phyloP scores from a whole-genome alignment of 2,113 vertebrate genomes.

The Crotalus tigris region DNA sequence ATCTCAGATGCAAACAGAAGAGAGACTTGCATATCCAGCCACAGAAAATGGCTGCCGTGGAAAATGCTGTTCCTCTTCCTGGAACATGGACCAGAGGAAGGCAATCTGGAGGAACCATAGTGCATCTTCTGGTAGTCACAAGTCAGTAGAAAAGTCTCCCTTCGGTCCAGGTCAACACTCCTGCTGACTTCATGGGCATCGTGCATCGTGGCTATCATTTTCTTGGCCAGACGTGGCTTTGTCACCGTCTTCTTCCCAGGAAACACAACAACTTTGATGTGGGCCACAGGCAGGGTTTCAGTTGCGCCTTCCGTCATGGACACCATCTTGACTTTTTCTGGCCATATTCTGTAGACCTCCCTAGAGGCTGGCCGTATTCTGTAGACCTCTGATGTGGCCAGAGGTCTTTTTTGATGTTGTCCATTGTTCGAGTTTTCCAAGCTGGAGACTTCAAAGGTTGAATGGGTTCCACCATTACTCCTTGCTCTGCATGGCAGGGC shows the following conservation, averaged over 20 bases:
- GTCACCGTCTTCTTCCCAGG: background rate
- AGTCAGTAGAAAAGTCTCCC: background rate
- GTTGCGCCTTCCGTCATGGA: background rate
- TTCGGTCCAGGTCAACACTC: background rate
- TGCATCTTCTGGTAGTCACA: background rate
- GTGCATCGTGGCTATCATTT: background rate
- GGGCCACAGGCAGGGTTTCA: background rate
- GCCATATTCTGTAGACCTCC: background rate
- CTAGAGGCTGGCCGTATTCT: too few relatives aligned
- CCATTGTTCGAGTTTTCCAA: background rate
- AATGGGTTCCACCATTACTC: background rate
- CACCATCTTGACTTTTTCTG: background rate
- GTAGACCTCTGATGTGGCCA: background rate
- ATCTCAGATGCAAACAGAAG: background rate
- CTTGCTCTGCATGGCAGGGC: background rate
- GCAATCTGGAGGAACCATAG: background rate
- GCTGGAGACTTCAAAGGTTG: background rate
- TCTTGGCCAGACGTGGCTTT: background rate
- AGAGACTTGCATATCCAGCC: background rate
- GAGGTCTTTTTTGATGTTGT: background rate
- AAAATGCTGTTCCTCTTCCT: background rate
- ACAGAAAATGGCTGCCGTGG: background rate
- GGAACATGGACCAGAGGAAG: background rate
- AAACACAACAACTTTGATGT: background rate
- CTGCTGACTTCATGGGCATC: background rate